A percentile compares a stretch with the other conserved stretches of the same genome.
phyloP scores from a whole-genome alignment of 2,888 invertebrate species.

The Thymelicus sylvestris region DNA sequence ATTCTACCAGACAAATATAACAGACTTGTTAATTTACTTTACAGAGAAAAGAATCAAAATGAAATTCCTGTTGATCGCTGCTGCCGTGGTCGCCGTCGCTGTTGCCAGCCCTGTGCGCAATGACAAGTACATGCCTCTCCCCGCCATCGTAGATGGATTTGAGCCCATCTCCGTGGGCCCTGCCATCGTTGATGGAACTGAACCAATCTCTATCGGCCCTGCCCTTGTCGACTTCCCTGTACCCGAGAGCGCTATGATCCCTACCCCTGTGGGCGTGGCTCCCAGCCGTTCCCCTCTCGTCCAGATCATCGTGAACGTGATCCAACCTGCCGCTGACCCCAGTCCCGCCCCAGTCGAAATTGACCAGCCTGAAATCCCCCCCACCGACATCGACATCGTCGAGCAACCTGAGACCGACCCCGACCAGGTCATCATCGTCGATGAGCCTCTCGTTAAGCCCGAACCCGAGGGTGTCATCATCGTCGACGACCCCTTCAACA shows the following conservation, averaged over 20 bases:
- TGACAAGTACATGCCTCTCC: constrained; percentile 22
- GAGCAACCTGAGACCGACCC: constrained; percentile 38
- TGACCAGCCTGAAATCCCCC: constrained; percentile 28
- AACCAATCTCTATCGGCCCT: constrained; percentile 38
- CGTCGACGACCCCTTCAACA: constrained; percentile 41
- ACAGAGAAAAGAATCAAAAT: constrained; percentile 25
- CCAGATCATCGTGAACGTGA: constrained; percentile 48
- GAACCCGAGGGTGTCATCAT: constrained; percentile 37
- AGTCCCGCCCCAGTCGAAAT: constrained; percentile 39
- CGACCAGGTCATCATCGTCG: constrained; percentile 33
- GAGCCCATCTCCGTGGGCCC: constrained; percentile 34
- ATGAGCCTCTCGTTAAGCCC: not conserved
- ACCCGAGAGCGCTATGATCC: not conserved
- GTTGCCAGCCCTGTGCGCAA: constrained; percentile 35
- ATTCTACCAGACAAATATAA: too few species aligned
- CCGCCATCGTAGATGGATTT: constrained; percentile 42
- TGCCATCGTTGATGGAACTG: constrained; percentile 37
- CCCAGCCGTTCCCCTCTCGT: constrained; percentile 44
- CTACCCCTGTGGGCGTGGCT: not conserved
- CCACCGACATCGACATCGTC: constrained; percentile 38
- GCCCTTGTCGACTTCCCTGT: constrained; percentile 38
- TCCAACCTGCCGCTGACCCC: constrained; percentile 24
- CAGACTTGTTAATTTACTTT: not conserved
- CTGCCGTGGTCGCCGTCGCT: constrained; percentile 44
- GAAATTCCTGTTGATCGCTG: constrained; percentile 42